Base-by-base conservation (phyloP, 2,888 invertebrate genomes). In the Caenorhabditis doughertyi region DNA sequence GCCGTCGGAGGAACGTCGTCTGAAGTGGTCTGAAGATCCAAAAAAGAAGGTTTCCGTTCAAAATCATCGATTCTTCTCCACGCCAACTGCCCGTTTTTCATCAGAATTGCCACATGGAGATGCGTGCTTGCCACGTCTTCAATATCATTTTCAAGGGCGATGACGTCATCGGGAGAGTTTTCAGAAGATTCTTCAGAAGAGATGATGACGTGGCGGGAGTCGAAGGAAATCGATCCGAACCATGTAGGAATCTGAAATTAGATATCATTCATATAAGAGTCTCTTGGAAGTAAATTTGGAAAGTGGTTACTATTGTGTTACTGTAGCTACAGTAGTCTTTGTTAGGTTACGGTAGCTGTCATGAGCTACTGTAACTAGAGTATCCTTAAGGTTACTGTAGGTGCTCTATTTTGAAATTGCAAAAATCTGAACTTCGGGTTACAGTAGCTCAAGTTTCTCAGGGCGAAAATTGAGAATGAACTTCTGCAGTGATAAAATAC, bases 231-330 rank as follows among this genome's bases (percentile, higher is more conserved):
- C 18, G 47, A 51, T 11, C 76, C 76, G 51, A 77, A 77, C 76
- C 76, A 77, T 21, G 76, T 68, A 42, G 65, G 21, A n/a, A 44
- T 72, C 71, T 72, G 60, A 23, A 68, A 68, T n/a, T n/a, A 35
- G 51, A 65, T 23, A n/a, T 0, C 0, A 25, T 62, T 25, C 9
- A 35, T 35, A 35, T n/a, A n/a, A n/a, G n/a, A n/a, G n/a, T n/a
- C n/a, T n/a, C n/a, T n/a, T n/a, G 35, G 35, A 35, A 9, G 9
- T 7, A 16, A 27, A 47, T 64, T 47, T 47, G 0, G 3, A 21
- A 25, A 11, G 9, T 25, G 21, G 25, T 25, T 3, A 23, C 21
- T 35, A 35, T 35, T 9, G 35, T 35, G 5, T 35, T 35, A 7
- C 35, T 9, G 5, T 35, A 9, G 35, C 9, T 35, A 7, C 9